Conservation (phyloP, 2,888 invertebrate species). For the Amaurobius ferox region DNA sequence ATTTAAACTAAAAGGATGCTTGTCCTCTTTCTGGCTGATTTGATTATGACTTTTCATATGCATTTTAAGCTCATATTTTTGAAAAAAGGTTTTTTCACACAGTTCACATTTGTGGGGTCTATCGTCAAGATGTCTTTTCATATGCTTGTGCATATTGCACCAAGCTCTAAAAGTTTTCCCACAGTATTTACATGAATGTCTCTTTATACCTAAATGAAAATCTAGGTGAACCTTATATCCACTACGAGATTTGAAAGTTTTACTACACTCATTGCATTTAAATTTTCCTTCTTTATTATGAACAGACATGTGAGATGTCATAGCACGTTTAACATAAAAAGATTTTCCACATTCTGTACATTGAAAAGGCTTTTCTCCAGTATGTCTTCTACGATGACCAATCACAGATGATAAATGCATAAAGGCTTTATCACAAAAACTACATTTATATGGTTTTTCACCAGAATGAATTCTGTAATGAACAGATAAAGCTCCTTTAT, state of each 20-base stretch:
- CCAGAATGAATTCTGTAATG: constrained; percentile 72
- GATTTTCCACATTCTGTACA: constrained; percentile 74
- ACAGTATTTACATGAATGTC: constrained; percentile 71
- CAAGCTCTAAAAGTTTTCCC: constrained; percentile 68
- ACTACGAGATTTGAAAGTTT: constrained; percentile 69
- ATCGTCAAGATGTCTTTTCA: constrained; percentile 73
- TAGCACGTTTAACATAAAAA: constrained; percentile 74
- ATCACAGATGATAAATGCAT: constrained; percentile 69
- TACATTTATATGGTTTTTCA: constrained; percentile 72
- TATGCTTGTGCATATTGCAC: constrained; percentile 73
- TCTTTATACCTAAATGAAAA: constrained; percentile 71
- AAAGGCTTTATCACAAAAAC: constrained; percentile 68
- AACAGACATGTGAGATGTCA: constrained; percentile 73
- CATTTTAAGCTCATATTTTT: constrained; percentile 74
- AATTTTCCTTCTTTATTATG: constrained; percentile 67
- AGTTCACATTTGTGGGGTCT: constrained; percentile 72
- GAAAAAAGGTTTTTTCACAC: constrained; percentile 74
- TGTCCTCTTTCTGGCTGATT: constrained; percentile 73
- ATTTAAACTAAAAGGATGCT: constrained; percentile 8
- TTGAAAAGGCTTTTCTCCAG: constrained; percentile 74
- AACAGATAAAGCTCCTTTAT: constrained; percentile 72
- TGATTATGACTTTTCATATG: constrained; percentile 75
- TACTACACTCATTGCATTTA: constrained; percentile 72
- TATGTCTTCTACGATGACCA: constrained; percentile 73
- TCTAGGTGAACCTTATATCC: constrained; percentile 72